A percentile compares a stretch with the other conserved stretches of the same genome.
These are phyloP conservation scores for Globicephala melas DNA, from an alignment of 2,113 vertebrate genomes.

Conservation along the genomic window DNA sequence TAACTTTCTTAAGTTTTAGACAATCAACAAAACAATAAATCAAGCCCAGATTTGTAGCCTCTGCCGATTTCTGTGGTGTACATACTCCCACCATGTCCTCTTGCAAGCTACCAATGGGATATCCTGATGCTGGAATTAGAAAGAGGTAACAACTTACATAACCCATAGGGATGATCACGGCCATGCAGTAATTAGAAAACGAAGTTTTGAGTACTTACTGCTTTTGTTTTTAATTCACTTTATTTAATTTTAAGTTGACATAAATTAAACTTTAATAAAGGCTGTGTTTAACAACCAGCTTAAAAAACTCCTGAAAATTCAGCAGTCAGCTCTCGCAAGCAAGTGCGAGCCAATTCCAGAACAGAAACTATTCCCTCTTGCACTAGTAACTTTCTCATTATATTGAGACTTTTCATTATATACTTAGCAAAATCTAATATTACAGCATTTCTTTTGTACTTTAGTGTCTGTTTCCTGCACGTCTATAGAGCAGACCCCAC, in stretches of 20 bases:
- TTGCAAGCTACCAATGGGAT: accelerated
- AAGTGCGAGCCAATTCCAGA: background rate
- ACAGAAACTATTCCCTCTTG: background rate
- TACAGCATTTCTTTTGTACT: background rate
- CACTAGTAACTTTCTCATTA: background rate
- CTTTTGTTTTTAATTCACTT: background rate
- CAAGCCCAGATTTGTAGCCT: background rate
- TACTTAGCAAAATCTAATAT: background rate
- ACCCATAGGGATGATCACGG: background rate
- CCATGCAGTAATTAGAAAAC: background rate
- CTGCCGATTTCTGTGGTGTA: background rate
- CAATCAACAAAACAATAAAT: background rate
- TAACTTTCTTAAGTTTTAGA: background rate
- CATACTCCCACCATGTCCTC: background rate
- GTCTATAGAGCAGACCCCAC: background rate
- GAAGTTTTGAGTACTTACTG: background rate
- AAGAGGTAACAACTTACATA: accelerated
- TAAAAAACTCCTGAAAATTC: background rate
- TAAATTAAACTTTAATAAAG: conserved; percentile 13
- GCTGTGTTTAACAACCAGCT: background rate
- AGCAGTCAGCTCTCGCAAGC: background rate
- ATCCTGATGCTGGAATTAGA: background rate
- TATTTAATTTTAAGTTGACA: background rate
- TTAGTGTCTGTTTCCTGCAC: background rate
- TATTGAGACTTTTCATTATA: background rate